Evolutionary conservation across 1,140 invertebrate genomes (phyloP), one percentile per base, ranked within the genome.

Genomic region (Patella vulgata): DNA sequence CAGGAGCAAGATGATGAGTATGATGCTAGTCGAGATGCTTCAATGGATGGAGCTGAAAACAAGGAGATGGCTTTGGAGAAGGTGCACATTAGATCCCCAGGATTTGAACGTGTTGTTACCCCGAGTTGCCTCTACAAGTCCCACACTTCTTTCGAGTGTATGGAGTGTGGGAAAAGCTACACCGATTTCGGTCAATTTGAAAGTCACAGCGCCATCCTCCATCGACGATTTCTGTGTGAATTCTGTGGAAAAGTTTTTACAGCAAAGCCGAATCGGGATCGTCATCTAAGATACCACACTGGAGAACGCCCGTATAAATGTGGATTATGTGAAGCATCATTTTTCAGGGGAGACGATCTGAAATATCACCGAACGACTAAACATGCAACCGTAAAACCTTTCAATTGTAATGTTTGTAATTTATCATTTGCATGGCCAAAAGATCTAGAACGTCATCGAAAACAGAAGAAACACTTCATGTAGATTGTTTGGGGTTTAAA

Each of bases 351-450:
- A 0, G 78, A 80, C 46, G 78, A 80, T 57, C 59, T 80, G 5
- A 77, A 78, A 54, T 80, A 80, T 52, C 78, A 80, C 57, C 67
- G 75, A 19, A 80, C 78, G n/a, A 79, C 78, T n/a, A 70, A 73
- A 31, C 78, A 80, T 51, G 67, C 75, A 0, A 60, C 67, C 42
- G 68, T 71, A 6, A 71, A 74, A 27, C 75, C 75, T 4, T 74
- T 71, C 47, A 54, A 53, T 6, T 77, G 75, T 39, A 68, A 43
- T 23, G 61, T 59, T 8, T 79, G 77, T 61, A 47, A 51, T 19
- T 59, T 67, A 46, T 65, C 63, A 0, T 79, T 79, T 60, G 68
- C 74, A 11, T 73, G 75, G 66, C 63, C 68, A 28, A 73, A 74
- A 52, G 77, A 79, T 42, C 54, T 79, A 19, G 73, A 79, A 50